Evolutionary conservation across 1,140 invertebrate species (phyloP), one percentile per base, ranked within the genome.

Genomic region (Homalodisca vitripennis): DNA sequence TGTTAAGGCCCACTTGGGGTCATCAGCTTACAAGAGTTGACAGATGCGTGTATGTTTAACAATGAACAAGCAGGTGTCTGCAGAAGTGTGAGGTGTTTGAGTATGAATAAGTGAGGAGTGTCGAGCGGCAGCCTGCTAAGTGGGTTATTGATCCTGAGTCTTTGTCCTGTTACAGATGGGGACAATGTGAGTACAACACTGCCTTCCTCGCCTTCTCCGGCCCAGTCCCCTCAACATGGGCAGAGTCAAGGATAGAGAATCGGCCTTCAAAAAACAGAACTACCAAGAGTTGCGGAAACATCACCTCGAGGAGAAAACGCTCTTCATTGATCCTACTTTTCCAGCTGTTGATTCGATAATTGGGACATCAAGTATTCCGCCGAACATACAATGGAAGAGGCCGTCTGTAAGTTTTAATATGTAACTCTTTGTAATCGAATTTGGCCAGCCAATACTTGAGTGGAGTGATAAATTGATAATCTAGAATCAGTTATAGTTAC

Each of bases 331-430:
- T 64, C 73, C 70, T 1, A 57, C 67, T 3, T 76, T 76, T 66
- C 74, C 74, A 12, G 69, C 75, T 26, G 63, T 69, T 3, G 70
- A 73, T 22, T 55, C 69, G 0, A 53, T 71, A 12, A 66, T 76
- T 14, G 75, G 75, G 3, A 67, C 68, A 1, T 27, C 60, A 0
- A 71, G 67, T 34, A 67, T 74, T 29, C 71, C 72, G 13, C 41
- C 67, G 0, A 71, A 74, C 53, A 67, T 76, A 14, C 62, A 69
- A 13, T 76, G 75, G 75, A 75, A 73, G 65, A 66, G 75, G 57
- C 74, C 75, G 3, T 57, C 55, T 20, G 75, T 75, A 71, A 69
- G 74, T 68, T n/a, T 34, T 17, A 26, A 3, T 47, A 53, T 53
- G 22, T n/a, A 53, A 53, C 6, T n/a, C n/a, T n/a, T n/a, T n/a